These are phyloP conservation scores for Callopanchax toddi DNA, from an alignment of 2,113 vertebrate genomes.

Conservation along the genomic window DNA sequence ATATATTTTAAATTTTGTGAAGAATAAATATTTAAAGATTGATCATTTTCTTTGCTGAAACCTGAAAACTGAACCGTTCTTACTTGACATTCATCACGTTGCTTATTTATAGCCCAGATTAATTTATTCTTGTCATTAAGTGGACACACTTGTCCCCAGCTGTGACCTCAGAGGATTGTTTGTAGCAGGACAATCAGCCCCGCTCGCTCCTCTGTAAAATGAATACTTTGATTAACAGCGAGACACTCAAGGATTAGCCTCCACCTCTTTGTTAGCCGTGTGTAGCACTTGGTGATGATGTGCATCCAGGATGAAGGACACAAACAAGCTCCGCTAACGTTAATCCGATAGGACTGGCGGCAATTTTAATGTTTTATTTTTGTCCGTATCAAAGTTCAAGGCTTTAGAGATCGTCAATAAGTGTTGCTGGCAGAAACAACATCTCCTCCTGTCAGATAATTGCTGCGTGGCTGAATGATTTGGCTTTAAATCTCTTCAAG, in stretches of 20 bases:
- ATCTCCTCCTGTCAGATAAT: slow-evolving; percentile 41
- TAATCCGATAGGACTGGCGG: not conserved
- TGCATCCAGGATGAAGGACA: slow-evolving; percentile 7
- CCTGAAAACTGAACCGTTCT: too few species aligned
- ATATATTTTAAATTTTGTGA: too few species aligned
- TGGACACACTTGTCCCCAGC: slow-evolving; percentile 7
- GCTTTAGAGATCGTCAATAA: slow-evolving; percentile 20
- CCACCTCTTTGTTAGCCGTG: slow-evolving; percentile 1
- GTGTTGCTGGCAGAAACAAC: slow-evolving; percentile 40
- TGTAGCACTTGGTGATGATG: not conserved
- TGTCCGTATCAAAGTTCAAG: slow-evolving; percentile 12
- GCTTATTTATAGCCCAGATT: not conserved
- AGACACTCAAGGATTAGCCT: slow-evolving; percentile 7
- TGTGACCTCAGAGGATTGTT: slow-evolving; percentile 2
- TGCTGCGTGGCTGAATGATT: slow-evolving; percentile 35
- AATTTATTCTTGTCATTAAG: not conserved
- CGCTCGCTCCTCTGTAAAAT: slow-evolving; percentile 3
- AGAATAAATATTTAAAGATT: too few species aligned
- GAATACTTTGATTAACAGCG: slow-evolving; percentile 14
- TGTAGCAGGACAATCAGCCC: slow-evolving; percentile 5
- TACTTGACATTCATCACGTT: too few species aligned
- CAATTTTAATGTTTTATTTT: slow-evolving; percentile 19
- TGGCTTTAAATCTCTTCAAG: slow-evolving; percentile 51
- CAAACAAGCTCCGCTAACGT: slow-evolving; percentile 6
- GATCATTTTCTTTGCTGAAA: too few species aligned